phyloP scores from a whole-genome alignment of 2,888 invertebrate species.

The Drosophila kanekoi region DNA sequence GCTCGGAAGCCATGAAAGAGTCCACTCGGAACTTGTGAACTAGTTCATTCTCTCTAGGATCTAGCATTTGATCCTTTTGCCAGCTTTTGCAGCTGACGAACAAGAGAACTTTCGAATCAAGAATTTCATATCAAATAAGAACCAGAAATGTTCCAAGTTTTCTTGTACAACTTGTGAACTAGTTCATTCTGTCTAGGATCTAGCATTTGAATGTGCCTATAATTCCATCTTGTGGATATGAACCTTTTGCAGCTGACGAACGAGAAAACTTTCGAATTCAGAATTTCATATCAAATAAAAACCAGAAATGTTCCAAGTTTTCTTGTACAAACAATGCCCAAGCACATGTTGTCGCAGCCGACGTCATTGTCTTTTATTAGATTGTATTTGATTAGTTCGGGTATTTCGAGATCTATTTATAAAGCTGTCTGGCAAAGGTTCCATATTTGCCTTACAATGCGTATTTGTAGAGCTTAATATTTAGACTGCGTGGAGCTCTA shows the following conservation, averaged over 20 bases:
- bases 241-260: too few relatives aligned
- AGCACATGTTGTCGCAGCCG: neutral
- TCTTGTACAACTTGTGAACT: neutral
- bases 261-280: too few relatives aligned
- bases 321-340: neutral
- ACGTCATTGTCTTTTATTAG: neutral
- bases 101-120: too few relatives aligned
- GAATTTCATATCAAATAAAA: neutral
- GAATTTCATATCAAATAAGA: neutral
- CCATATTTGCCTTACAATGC: neutral
- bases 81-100: too few relatives aligned
- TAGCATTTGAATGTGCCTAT: too few relatives aligned
- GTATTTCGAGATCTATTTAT: constrained; percentile 2
- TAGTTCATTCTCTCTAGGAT: too few relatives aligned
- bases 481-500: neutral
- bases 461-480: neutral
- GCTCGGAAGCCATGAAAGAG: too few relatives aligned
- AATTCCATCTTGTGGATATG: too few relatives aligned
- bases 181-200: too few relatives aligned
- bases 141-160: neutral
- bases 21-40: too few relatives aligned
- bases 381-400: neutral
- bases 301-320: neutral
- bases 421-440: neutral
- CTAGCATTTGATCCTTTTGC: too few relatives aligned